These are phyloP conservation scores for Drosophila monieri DNA, from an alignment of 2,888 invertebrate genomes.

Conservation along the genomic window DNA sequence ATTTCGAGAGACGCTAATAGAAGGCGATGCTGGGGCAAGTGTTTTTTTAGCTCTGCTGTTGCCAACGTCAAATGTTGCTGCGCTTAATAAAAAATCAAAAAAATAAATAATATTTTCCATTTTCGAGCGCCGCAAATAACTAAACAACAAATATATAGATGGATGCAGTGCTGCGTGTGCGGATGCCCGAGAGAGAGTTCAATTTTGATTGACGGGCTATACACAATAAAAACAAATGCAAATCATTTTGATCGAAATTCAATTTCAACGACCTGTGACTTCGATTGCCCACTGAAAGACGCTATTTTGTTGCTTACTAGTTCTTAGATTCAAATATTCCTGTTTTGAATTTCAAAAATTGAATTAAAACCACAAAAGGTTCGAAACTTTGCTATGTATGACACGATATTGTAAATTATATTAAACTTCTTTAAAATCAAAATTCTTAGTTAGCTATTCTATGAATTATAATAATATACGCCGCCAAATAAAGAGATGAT, in stretches of 20 bases:
- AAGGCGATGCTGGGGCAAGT: constrained; percentile 23
- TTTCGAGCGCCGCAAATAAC: constrained; percentile 32
- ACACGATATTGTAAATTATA: no score
- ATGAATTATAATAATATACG: no score
- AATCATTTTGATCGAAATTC: constrained; percentile 18
- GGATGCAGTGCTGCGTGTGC: constrained; percentile 42
- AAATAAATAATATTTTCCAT: constrained; percentile 45
- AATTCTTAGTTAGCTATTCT: no score
- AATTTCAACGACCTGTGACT: background rate
- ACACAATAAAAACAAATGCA: constrained; percentile 33
- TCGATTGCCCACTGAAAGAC: constrained; percentile 8
- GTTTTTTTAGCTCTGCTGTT: constrained; percentile 43
- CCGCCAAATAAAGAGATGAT: no score
- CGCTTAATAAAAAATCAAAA: constrained; percentile 44
- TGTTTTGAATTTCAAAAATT: background rate
- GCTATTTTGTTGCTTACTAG: background rate
- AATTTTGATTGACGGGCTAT: constrained; percentile 64
- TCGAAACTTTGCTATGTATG: background rate
- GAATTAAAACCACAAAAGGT: background rate
- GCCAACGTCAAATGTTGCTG: constrained; percentile 60
- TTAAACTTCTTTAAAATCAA: no score
- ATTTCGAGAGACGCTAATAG: constrained; percentile 45
- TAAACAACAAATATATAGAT: constrained; percentile 23
- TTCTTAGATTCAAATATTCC: background rate
- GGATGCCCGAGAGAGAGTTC: constrained; percentile 60